phyloP scores from a whole-genome alignment of 37 sponge, comb jelly and placozoan genomes.

The Agelas oroides region DNA sequence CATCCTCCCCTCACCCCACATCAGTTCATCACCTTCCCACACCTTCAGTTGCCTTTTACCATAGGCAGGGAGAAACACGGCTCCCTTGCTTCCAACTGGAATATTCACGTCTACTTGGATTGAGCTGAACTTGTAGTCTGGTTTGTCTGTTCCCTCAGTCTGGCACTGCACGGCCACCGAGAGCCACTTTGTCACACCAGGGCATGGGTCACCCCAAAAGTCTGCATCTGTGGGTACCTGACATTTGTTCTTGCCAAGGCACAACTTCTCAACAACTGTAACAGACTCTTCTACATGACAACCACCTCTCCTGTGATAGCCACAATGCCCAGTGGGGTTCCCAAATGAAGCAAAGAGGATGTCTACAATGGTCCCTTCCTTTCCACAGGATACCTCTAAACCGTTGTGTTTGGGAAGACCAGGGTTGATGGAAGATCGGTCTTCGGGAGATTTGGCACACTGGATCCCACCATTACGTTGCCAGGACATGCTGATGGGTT shows the following conservation, averaged over 20 bases:
- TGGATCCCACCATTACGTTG: constrained; percentile 44
- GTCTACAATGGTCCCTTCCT: background rate
- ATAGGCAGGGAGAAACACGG: constrained; percentile 35
- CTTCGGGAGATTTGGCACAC: constrained; percentile 58
- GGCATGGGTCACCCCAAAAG: constrained; percentile 35
- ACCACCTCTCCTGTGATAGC: constrained; percentile 20
- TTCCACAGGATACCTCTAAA: constrained; percentile 19
- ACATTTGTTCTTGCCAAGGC: constrained; percentile 31
- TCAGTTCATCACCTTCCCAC: background rate
- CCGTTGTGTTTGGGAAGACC: constrained; percentile 19
- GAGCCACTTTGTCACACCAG: constrained; percentile 25
- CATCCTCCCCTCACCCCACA: background rate
- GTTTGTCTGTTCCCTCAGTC: background rate
- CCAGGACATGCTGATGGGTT: constrained; percentile 50
- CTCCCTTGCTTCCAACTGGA: constrained; percentile 36
- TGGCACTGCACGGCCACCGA: constrained; percentile 32
- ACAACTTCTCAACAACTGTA: constrained; percentile 18
- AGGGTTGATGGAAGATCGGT: constrained; percentile 23
- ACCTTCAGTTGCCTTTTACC: constrained; percentile 25
- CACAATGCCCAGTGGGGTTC: constrained; percentile 42
- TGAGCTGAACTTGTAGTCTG: constrained; percentile 20
- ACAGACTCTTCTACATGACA: constrained; percentile 23
- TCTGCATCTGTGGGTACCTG: constrained; percentile 34
- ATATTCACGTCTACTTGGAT: constrained; percentile 18
- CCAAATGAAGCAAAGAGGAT: constrained; percentile 53